These are phyloP conservation scores for Orussus abietinus DNA, from an alignment of 1,140 invertebrate genomes.

Conservation along the genomic window DNA sequence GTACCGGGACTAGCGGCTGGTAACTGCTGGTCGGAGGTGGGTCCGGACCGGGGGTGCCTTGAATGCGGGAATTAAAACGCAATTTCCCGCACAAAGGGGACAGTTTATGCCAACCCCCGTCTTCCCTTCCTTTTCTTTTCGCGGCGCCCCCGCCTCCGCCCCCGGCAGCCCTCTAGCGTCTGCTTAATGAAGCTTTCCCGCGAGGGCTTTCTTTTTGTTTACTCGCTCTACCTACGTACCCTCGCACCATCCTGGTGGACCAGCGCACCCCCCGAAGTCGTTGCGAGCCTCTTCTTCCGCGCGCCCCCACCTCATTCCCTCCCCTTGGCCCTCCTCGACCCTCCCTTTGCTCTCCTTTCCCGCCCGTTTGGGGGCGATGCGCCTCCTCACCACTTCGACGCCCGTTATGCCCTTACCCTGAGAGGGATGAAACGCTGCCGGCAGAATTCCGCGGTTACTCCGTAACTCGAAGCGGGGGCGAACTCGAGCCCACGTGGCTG, in stretches of 20 bases:
- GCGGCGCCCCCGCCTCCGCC: constrained; percentile 11
- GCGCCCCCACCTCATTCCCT: too few species aligned
- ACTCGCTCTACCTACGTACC: constrained; percentile 9
- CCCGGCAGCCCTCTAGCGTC: constrained; percentile 26
- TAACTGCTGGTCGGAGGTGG: constrained; percentile 13
- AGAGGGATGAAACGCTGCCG: too few species aligned
- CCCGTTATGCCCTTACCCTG: too few species aligned
- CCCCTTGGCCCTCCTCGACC: too few species aligned
- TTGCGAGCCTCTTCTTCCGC: not conserved
- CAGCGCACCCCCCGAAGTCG: not conserved
- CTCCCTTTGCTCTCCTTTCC: too few species aligned
- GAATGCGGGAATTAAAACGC: constrained; percentile 55
- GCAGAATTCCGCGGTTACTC: too few species aligned
- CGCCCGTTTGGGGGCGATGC: too few species aligned
- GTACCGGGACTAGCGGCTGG: constrained; percentile 28
- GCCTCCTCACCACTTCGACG: too few species aligned
- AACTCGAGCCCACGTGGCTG: too few species aligned
- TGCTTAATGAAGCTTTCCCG: constrained; percentile 48
- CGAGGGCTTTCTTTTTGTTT: constrained; percentile 36
- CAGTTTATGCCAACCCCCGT: constrained; percentile 46
- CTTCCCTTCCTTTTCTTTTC: constrained; percentile 4
- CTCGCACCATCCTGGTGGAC: too few species aligned
- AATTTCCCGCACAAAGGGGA: constrained; percentile 52
- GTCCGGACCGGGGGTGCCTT: constrained; percentile 22
- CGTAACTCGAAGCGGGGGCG: too few species aligned